Evolutionary conservation across 2,888 invertebrate genomes (phyloP), one percentile per base, ranked within the genome.

Genomic region (Dynastes hyllus): DNA sequence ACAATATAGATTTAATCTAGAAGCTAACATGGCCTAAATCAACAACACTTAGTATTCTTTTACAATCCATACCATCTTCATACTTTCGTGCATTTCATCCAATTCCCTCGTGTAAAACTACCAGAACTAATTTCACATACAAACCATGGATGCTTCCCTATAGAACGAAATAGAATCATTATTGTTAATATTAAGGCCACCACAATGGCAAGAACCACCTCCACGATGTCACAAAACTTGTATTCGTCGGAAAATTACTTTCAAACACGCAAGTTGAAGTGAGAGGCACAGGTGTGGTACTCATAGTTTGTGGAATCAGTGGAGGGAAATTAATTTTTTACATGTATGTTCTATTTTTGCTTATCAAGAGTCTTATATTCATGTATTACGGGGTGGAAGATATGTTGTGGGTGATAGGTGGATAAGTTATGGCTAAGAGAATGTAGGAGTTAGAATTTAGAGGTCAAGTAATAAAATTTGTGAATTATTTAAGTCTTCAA

Each of bases 141-240:
- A 13, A 2, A 51, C 51, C 2, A n/a, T 53, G n/a, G 75, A 16
- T 75, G 45, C 45, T 29, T 51, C 69, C 51, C 37, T 70, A 58
- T 69, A 37, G 61, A 16, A 58, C 22, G 55, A 58, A 22, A 70
- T 69, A 66, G 77, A 53, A 69, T 77, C 77, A 77, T 77, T 77
- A 77, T 69, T 58, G 77, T 53, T 32, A 61, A 77, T 69, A 70
- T 50, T 45, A 77, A 69, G 37, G 45, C 58, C 27, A 22, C 55
- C 8, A 1, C 45, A 45, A 45, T 45, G 40, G 58, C 63, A 63
- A 58, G 5, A 5, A 37, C 32, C 32, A 6, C 32, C 32, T 4
- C 5, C 32, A 37, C 77, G 77, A 77, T 77, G 77, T 77, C 77
- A 77, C 77, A 77, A 77, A 78, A 73, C 69, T 78, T 51, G 73